These are phyloP conservation scores for Anagyrus pseudococci DNA, from an alignment of 2,888 invertebrate genomes.

Conservation along the genomic window DNA sequence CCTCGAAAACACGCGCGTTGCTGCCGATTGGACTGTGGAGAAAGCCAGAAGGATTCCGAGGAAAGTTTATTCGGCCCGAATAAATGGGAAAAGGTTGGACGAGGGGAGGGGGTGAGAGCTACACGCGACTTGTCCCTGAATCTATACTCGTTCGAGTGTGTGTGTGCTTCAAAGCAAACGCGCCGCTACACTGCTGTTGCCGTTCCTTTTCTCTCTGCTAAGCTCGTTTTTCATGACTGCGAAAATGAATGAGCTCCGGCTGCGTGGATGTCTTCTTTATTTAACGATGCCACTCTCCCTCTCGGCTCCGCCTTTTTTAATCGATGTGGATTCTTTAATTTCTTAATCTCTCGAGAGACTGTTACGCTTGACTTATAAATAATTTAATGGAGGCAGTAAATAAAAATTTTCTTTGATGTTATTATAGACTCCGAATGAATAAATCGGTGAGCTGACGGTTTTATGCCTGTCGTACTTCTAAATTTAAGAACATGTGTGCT, in stretches of 20 bases:
- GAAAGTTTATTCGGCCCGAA: constrained; percentile 31
- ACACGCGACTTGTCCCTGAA: no score
- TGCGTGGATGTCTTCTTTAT: constrained; percentile 17
- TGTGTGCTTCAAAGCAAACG: not conserved
- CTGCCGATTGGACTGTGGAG: constrained; percentile 7
- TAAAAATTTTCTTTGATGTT: no score
- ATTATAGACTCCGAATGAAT: no score
- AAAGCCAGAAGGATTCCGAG: constrained; percentile 11
- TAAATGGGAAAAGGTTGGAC: not conserved
- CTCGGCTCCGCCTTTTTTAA: not conserved
- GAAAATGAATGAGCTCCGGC: constrained; percentile 9
- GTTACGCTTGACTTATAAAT: not conserved
- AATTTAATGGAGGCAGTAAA: not conserved
- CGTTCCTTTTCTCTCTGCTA: not conserved
- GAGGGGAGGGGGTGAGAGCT: no score
- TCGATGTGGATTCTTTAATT: constrained; percentile 13
- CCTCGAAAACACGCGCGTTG: constrained; percentile 32
- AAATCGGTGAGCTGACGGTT: no score
- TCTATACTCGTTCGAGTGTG: no score
- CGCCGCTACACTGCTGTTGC: no score
- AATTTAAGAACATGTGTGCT: no score
- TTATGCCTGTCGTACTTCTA: no score
- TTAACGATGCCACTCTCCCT: not conserved
- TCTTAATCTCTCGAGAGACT: constrained; percentile 11
- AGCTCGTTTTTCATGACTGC: constrained; percentile 25